Evolutionary conservation across 2,113 vertebrate species (phyloP), one percentile per base, ranked within the genome.

Genomic region (Sebastes fasciatus): DNA sequence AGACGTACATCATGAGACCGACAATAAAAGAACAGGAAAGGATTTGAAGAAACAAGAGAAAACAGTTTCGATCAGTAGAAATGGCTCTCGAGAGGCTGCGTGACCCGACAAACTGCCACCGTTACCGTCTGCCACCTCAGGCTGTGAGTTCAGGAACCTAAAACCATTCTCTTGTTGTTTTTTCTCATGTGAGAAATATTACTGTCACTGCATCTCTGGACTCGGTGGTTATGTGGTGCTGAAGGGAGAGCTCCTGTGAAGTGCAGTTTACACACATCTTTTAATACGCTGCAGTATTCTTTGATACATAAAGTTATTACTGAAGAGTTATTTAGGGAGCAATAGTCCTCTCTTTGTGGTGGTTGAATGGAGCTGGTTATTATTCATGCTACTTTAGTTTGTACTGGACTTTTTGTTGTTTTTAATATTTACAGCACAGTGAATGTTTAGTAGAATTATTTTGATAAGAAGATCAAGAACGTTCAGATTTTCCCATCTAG

Each of bases 201-300:
- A 11, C 11, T 8, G 11, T 11, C 48, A 19, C 16, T 42, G 49
- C 8, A 1, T 40, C 14, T n/a, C 51, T 55, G 69, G 21, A 49
- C 48, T 14, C 3, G 19, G 74, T 12, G n/a, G 51, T 26, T 8
- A n/a, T 57, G 64, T 77, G 75, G 75, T 77, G 75, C 75, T 77
- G 75, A 77, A 77, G 2, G 75, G 75, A 77, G 64, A 78, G 65
- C 76, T 78, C 76, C 76, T 61, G 45, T 19, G 6, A 55, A 72
- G 69, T 7, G 52, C n/a, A 48, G n/a, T 60, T 60, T 46, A 58
- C 40, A 16, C 48, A 14, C 11, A 45, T 23, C 23, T 17, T 43
- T 46, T 8, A 8, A 55, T 12, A 55, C 23, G 13, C n/a, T 17
- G 8, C 34, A n/a, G 16, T 1, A 0, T 57, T 70, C 51, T 54